A percentile compares a stretch with the other conserved stretches of the same genome.
Evolutionary conservation across 2,797 vertebrate species (phyloP).

Genomic region (Zonotrichia albicollis): DNA sequence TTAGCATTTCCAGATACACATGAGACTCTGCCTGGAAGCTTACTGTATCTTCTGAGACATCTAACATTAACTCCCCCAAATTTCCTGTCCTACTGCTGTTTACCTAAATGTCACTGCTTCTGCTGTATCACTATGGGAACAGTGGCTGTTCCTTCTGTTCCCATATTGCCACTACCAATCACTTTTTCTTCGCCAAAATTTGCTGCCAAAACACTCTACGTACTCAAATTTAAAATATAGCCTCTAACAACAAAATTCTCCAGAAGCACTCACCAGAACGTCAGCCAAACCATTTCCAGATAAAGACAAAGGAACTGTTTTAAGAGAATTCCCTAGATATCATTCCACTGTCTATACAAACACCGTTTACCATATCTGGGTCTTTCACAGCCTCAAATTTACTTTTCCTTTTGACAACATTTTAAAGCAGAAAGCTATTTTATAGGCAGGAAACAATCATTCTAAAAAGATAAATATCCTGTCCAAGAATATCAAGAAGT

Average conservation of each 20-base stretch:
- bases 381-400: background rate
- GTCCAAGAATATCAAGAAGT: background rate
- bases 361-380: background rate
- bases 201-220: slow-evolving; percentile 30
- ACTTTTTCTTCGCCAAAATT: slow-evolving; percentile 32
- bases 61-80: slow-evolving; percentile 50
- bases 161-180: slow-evolving; percentile 25
- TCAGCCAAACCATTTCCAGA: slow-evolving; percentile 15
- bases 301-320: background rate
- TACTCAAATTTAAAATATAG: slow-evolving; percentile 40
- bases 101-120: slow-evolving; percentile 54
- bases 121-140: slow-evolving; percentile 56
- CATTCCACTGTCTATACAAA: background rate
- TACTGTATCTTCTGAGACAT: slow-evolving; percentile 36
- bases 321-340: background rate
- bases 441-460: background rate
- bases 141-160: slow-evolving; percentile 26
- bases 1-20: slow-evolving; percentile 39
- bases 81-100: slow-evolving; percentile 50
- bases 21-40: slow-evolving; percentile 3
- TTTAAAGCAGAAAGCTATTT: background rate
- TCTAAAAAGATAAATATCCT: background rate
- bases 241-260: slow-evolving; percentile 28
- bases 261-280: background rate
- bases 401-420: background rate